These are phyloP conservation scores for Hipposideros larvatus DNA, from an alignment of 2,797 vertebrate genomes.

Conservation along the genomic window DNA sequence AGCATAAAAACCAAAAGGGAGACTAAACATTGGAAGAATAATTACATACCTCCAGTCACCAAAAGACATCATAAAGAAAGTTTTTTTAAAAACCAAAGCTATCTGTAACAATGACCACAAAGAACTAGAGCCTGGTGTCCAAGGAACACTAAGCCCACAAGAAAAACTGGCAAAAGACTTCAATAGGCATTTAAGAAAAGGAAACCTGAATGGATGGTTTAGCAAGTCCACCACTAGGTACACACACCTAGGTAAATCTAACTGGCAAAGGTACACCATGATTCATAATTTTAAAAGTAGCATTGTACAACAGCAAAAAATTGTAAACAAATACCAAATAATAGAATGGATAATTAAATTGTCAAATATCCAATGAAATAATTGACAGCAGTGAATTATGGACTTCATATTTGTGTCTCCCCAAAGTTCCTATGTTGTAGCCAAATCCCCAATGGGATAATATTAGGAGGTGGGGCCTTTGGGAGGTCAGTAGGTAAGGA, in stretches of 20 bases:
- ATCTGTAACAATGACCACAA: neutral
- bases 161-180: neutral
- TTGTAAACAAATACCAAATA: neutral
- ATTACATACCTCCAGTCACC: neutral
- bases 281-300: slow-evolving; percentile 5
- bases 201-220: neutral
- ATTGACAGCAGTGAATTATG: neutral
- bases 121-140: neutral
- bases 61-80: neutral
- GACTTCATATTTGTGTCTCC: neutral
- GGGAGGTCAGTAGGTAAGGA: neutral
- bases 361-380: neutral
- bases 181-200: slow-evolving; percentile 3
- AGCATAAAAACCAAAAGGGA: neutral
- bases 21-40: neutral
- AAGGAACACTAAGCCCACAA: neutral
- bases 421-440: neutral
- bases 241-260: neutral
- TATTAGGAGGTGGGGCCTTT: neutral
- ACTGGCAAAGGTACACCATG: neutral
- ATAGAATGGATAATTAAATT: slow-evolving; percentile 1
- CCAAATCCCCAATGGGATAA: neutral
- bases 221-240: neutral
- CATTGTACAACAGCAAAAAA: neutral
- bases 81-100: neutral